Conservation (phyloP, 1,140 invertebrate species). For the Ceratoteleas bidentatus region DNA sequence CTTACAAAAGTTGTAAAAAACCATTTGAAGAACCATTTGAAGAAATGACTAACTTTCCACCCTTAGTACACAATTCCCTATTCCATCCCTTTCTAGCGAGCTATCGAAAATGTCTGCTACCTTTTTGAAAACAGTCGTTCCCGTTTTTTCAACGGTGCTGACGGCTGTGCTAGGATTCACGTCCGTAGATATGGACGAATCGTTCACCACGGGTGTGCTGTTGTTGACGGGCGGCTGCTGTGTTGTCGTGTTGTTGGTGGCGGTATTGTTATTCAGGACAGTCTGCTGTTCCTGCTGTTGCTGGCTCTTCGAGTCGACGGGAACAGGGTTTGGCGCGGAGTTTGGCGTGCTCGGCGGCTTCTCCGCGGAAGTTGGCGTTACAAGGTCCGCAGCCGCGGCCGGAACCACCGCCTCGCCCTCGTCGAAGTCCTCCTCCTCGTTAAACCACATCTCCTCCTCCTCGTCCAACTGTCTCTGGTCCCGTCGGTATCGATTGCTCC, state of each 20-base stretch:
- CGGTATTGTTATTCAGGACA: constrained; percentile 81
- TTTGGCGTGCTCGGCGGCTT: constrained; percentile 80
- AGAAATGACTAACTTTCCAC: no score
- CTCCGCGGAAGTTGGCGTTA: constrained; percentile 73
- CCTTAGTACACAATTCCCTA: no score
- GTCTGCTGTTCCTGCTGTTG: constrained; percentile 77
- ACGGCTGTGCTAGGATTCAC: constrained; percentile 77
- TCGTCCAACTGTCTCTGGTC: constrained; percentile 96
- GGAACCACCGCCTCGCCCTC: constrained; percentile 87
- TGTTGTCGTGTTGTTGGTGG: constrained; percentile 74
- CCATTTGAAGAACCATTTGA: no score
- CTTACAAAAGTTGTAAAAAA: no score
- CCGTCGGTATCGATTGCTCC: constrained; percentile 91
- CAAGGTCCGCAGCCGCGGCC: constrained; percentile 78
- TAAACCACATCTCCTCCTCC: constrained; percentile 99
- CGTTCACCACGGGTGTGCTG: constrained; percentile 76
- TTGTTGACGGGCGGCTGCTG: constrained; percentile 77
- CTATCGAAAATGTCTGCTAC: no score
- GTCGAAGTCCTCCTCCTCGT: constrained; percentile 97
- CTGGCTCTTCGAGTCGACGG: constrained; percentile 74
- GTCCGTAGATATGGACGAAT: constrained; percentile 77
- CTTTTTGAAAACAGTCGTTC: no score
- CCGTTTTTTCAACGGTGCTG: no score
- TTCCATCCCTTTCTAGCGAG: no score
- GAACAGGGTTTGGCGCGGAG: constrained; percentile 73